Percentiles rank a stretch among this genome's conserved stretches.
Evolutionary conservation across 2,888 invertebrate species (phyloP).

Genomic region (Ctenicera cuprea): DNA sequence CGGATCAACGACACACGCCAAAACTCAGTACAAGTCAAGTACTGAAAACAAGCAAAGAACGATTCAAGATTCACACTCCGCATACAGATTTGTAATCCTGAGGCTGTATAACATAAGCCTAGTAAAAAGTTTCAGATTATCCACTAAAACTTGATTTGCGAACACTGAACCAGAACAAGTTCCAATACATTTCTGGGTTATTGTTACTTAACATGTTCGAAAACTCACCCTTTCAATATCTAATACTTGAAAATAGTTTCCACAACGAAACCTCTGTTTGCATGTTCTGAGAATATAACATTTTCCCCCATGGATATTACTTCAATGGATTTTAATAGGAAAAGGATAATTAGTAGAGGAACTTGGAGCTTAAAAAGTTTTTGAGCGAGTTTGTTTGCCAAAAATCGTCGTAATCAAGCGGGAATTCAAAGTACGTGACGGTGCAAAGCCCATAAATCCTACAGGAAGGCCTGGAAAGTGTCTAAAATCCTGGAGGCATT

Average conservation of each 20-base stretch:
- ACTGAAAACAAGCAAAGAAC: no score
- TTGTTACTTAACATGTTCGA: neutral
- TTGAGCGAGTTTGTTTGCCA: constrained; percentile 26
- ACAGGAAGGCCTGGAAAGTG: constrained; percentile 39
- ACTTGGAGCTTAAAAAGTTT: constrained; percentile 25
- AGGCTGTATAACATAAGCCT: no score
- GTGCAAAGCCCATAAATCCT: constrained; percentile 46
- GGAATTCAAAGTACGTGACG: constrained; percentile 41
- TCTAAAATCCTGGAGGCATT: constrained; percentile 41
- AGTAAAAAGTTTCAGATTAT: no score
- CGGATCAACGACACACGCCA: no score
- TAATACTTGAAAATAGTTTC: neutral
- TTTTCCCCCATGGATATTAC: constrained; percentile 1
- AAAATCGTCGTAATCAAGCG: constrained; percentile 32
- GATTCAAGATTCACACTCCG: no score
- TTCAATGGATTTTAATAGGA: constrained; percentile 4
- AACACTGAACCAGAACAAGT: no score
- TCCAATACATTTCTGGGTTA: no score
- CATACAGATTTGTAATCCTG: no score
- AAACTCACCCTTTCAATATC: neutral
- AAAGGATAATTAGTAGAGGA: constrained; percentile 26
- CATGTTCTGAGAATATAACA: neutral
- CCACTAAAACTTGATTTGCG: no score
- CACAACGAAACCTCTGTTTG: neutral
- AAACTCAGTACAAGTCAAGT: no score